phyloP scores from a whole-genome alignment of 2,113 vertebrate genomes.

The Phalacrocorax brasilianus region DNA sequence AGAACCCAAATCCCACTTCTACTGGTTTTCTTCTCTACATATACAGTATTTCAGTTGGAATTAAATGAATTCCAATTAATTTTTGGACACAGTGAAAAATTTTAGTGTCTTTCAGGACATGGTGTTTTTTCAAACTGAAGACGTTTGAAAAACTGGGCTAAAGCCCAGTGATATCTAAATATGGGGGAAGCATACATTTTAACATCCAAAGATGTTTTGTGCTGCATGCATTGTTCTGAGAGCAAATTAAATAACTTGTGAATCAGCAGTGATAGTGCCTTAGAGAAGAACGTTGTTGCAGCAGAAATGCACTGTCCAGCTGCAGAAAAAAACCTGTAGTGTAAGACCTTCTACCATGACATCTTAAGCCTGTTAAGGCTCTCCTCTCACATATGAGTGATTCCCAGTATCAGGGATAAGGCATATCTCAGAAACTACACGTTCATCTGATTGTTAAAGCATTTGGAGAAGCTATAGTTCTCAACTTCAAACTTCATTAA shows the following conservation, averaged over 20 bases:
- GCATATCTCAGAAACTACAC: background rate
- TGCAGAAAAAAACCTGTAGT: background rate
- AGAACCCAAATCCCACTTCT: background rate
- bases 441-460: background rate
- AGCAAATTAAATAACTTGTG: background rate
- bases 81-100: background rate
- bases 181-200: background rate
- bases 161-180: background rate
- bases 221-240: background rate
- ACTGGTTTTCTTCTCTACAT: background rate
- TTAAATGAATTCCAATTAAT: background rate
- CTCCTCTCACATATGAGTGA: background rate
- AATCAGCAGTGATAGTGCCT: background rate
- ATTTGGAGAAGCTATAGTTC: background rate
- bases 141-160: background rate
- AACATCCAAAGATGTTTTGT: background rate
- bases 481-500: background rate
- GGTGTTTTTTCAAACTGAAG: background rate
- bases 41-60: background rate
- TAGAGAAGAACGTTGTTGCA: background rate
- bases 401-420: background rate
- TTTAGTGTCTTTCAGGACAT: background rate
- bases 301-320: background rate
- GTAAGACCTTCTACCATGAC: background rate
- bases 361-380: background rate